These are phyloP conservation scores for Scortum barcoo DNA, from an alignment of 2,113 vertebrate genomes.

Conservation along the genomic window DNA sequence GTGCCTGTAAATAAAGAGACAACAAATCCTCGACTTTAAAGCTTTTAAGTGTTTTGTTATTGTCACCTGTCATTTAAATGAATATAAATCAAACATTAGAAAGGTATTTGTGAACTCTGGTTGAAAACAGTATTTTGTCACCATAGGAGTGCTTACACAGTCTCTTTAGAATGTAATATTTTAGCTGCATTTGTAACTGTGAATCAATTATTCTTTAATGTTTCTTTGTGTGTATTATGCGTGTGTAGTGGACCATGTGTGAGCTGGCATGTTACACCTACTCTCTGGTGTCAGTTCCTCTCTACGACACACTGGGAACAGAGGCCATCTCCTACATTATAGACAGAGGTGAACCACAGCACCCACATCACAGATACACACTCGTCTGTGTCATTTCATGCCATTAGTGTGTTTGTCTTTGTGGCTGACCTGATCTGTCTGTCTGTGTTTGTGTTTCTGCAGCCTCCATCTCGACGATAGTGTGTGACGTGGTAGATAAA, in stretches of 20 bases:
- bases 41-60: no score
- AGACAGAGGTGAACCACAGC: slow-evolving; percentile 86
- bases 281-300: slow-evolving; percentile 92
- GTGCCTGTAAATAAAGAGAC: no score
- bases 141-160: not conserved
- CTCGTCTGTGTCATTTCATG: not conserved
- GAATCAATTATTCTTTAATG: not conserved
- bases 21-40: no score
- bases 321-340: slow-evolving; percentile 91
- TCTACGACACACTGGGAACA: slow-evolving; percentile 93
- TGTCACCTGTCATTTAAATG: no score
- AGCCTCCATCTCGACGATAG: slow-evolving; percentile 89
- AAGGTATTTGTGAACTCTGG: not conserved
- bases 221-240: slow-evolving; percentile 16
- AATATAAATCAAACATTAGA: not conserved
- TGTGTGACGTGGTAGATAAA: slow-evolving; percentile 91
- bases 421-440: not conserved
- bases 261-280: slow-evolving; percentile 92
- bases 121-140: no score
- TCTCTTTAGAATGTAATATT: not conserved
- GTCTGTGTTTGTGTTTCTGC: slow-evolving; percentile 12
- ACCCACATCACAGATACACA: no score
- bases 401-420: not conserved
- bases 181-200: not conserved
- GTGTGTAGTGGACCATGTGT: slow-evolving; percentile 90